These are phyloP conservation scores for Theretra japonica DNA, from an alignment of 2,888 invertebrate genomes.

Conservation along the genomic window DNA sequence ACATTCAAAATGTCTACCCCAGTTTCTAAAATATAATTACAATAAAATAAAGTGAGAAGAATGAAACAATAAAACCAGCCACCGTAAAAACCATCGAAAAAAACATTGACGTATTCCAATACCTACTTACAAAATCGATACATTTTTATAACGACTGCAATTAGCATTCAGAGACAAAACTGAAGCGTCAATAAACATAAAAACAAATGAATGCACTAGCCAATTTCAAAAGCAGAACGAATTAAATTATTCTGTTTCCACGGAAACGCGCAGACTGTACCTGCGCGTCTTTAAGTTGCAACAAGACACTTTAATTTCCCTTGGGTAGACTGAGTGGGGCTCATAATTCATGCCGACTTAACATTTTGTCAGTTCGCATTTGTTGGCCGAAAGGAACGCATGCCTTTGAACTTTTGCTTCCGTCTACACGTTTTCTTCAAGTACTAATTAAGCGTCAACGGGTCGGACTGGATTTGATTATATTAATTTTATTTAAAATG, in stretches of 20 bases:
- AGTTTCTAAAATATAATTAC: too few relatives aligned
- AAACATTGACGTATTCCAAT: too few relatives aligned
- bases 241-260: constrained; percentile 71
- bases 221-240: constrained; percentile 59
- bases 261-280: constrained; percentile 63
- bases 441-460: constrained; percentile 14
- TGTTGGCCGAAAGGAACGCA: constrained; percentile 69
- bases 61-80: too few relatives aligned
- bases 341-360: constrained; percentile 83
- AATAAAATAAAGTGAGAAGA: too few relatives aligned
- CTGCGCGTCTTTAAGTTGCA: constrained; percentile 80
- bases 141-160: neutral
- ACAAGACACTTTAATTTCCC: constrained; percentile 84
- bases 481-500: constrained; percentile 21
- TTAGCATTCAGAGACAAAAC: constrained; percentile 5
- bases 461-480: constrained; percentile 12
- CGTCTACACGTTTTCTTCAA: constrained; percentile 50
- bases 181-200: neutral
- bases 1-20: too few relatives aligned
- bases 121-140: neutral
- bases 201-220: constrained; percentile 53
- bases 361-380: constrained; percentile 83
- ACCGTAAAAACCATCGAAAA: neutral
- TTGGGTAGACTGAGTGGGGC: constrained; percentile 65
- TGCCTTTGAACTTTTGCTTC: constrained; percentile 68